These are phyloP conservation scores for Enteromius anoplus DNA, from an alignment of 2,797 vertebrate species.

Conservation along the genomic window DNA sequence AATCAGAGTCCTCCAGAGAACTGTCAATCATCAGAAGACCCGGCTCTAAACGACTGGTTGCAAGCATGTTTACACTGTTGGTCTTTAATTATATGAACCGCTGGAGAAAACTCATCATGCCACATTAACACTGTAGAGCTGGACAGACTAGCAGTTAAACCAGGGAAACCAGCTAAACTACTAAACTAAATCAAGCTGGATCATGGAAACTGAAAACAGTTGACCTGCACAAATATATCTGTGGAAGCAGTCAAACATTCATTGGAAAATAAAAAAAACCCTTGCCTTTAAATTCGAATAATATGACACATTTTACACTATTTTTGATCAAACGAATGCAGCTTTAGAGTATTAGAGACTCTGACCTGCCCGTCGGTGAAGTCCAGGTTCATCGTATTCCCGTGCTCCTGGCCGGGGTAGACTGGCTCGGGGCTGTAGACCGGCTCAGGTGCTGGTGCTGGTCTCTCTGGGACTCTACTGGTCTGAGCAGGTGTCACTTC, in stretches of 20 bases:
- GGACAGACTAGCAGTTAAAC: background rate
- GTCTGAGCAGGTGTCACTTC: slow-evolving; percentile 46
- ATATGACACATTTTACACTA: background rate
- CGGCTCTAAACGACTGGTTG: background rate
- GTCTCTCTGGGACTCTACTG: slow-evolving; percentile 49
- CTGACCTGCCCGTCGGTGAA: slow-evolving; percentile 72
- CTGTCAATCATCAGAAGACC: background rate
- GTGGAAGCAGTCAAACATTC: too few species aligned
- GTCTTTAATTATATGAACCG: background rate
- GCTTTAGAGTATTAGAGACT: background rate
- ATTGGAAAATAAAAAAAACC: too few species aligned
- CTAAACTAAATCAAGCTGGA: background rate
- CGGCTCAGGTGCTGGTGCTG: background rate
- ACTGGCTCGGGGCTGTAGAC: slow-evolving; percentile 47
- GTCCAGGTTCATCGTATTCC: slow-evolving; percentile 73
- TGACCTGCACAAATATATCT: too few species aligned
- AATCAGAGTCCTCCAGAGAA: background rate
- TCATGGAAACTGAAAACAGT: background rate
- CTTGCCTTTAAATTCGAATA: background rate
- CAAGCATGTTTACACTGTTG: background rate
- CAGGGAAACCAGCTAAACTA: background rate
- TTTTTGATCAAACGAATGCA: background rate
- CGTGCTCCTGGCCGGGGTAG: slow-evolving; percentile 61
- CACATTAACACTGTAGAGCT: background rate
- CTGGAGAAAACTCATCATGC: background rate